Percentiles rank a stretch among this genome's conserved stretches.
Evolutionary conservation across 1,140 invertebrate species (phyloP).

Genomic region (Drosophila takahashii): DNA sequence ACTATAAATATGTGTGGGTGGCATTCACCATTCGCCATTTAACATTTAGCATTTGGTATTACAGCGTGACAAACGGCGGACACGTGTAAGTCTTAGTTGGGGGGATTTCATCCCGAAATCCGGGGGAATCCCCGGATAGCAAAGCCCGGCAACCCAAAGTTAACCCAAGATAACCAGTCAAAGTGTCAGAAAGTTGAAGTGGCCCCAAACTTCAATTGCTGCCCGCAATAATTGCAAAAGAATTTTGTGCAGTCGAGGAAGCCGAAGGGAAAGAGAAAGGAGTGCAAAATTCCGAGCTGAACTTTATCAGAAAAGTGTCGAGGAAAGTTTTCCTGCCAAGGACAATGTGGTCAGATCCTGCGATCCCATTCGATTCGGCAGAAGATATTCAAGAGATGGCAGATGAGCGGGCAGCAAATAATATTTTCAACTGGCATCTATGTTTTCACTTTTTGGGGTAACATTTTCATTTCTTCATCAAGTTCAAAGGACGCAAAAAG

Average conservation of each 20-base stretch:
- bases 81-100: neutral
- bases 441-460: constrained; percentile 20
- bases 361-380: neutral
- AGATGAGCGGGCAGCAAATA: neutral
- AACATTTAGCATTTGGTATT: neutral
- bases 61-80: neutral
- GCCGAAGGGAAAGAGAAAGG: too few relatives aligned
- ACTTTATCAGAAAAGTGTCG: constrained; percentile 8
- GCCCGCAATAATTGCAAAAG: constrained; percentile 26
- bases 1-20: too few relatives aligned
- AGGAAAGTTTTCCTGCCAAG: neutral
- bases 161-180: constrained; percentile 5
- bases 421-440: constrained; percentile 8
- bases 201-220: constrained; percentile 14
- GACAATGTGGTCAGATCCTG: constrained; percentile 1
- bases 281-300: neutral
- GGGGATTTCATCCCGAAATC: neutral
- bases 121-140: neutral
- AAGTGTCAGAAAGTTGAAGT: constrained; percentile 21
- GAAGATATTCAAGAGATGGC: neutral
- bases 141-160: neutral
- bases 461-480: constrained; percentile 37
- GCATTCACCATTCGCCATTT: too few relatives aligned
- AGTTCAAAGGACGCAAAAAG: constrained; percentile 29
- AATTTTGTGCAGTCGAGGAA: constrained; percentile 1